Evolutionary conservation across 2,888 invertebrate genomes (phyloP), one percentile per base, ranked within the genome.

Genomic region (Bhutanitis thaidina): DNA sequence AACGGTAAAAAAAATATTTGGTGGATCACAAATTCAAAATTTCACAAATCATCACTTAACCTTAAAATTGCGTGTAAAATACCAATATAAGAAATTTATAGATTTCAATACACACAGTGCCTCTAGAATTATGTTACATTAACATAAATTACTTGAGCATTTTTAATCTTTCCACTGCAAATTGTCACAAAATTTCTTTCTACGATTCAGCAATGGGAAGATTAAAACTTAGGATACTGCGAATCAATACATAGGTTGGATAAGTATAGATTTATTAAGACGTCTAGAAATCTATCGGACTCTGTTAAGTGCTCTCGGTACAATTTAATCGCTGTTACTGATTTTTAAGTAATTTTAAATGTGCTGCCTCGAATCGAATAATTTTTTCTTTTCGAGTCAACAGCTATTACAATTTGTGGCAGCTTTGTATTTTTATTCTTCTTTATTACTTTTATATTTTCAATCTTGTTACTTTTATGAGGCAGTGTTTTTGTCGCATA

Each of bases 61-160:
- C 34, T 40, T 45, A 51, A 67, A 66, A 60, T 69, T 71, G 73
- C 71, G 74, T 82, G 81, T 83, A 83, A 79, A 76, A 74, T 67
- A 72, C 12, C 49, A 52, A 72, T 80, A 71, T 77, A 73, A 74
- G 70, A 76, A 63, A 71, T 68, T 66, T 79, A 81, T 85, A 84
- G 77, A 81, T 65, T 65, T 74, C 84, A 86, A 90, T 34, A 34
- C 90, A 90, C 90, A 88, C 90, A 90, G 90, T 90, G 90, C 90
- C 90, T 90, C 90, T 90, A 85, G 82, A 87, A 85, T 89, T 90
- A 90, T 90, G 90, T 90, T 90, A 90, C 87, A 87, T 90, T 90
- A 90, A 90, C 89, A 89, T 90, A 88, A 88, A 88, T 86, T 77
- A 82, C 74, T 80, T 80, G 89, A 86, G 86, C 85, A 63, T 80